Evolutionary conservation across 2,113 vertebrate species (phyloP).

Genomic region (Eolophus roseicapilla): DNA sequence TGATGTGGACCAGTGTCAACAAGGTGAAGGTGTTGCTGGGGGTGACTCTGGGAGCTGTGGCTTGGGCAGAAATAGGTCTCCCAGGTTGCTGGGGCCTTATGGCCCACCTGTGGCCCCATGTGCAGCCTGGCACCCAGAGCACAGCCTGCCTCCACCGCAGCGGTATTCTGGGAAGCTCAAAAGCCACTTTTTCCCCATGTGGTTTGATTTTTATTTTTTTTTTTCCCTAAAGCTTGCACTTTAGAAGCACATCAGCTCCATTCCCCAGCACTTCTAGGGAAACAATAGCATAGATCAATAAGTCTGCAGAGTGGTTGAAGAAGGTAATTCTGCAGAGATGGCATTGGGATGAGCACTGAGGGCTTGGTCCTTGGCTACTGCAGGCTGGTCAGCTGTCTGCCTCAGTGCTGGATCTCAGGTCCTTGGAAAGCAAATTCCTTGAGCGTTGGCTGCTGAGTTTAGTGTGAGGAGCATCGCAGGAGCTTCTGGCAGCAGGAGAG

Average conservation of each 20-base stretch:
- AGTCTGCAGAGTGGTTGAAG: not conserved
- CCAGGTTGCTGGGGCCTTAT: not conserved
- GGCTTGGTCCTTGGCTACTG: not conserved
- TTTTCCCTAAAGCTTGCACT: not conserved
- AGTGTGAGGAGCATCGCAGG: not conserved
- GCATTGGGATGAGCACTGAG: not conserved
- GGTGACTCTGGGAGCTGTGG: not conserved
- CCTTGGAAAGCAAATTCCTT: not conserved
- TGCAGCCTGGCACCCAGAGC: not conserved
- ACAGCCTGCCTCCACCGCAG: not conserved
- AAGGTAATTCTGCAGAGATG: not conserved
- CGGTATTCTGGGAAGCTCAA: not conserved
- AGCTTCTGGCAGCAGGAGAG: not conserved
- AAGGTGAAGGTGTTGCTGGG: not conserved
- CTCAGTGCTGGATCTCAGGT: not conserved
- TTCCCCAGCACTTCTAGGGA: not conserved
- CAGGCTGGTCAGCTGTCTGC: not conserved
- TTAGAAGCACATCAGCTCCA: not conserved
- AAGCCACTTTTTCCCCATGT: not conserved
- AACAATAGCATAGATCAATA: not conserved
- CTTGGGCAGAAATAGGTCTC: not conserved
- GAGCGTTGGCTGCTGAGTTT: not conserved
- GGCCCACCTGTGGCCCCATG: not conserved
- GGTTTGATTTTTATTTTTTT: not conserved
- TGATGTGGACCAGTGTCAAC: not conserved